Base-by-base conservation (phyloP, 2,888 invertebrate species). In the Drosophila macrothrix region DNA sequence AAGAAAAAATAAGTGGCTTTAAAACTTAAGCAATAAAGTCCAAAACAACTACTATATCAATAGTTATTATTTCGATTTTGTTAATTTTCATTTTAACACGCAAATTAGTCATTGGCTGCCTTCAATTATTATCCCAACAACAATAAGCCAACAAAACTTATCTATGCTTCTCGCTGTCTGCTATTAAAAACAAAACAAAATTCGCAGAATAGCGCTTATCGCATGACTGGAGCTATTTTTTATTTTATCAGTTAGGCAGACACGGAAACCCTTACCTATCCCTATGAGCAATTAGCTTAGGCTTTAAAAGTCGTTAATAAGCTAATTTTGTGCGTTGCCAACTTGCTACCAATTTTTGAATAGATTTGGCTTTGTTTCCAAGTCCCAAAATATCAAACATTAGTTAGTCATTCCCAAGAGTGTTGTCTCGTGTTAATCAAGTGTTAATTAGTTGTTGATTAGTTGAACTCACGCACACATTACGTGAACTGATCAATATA, bases 361-460 rank as follows among this genome's bases (percentile, higher is more conserved):
- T 16, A 3, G 16, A 31, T 16, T 43, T 25, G n/a, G 6, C 60
- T 31, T 60, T 66, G 56, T 65, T 65, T 50, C 50, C 59, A 50
- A 22, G 28, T n/a, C 14, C 4, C 14, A 22, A 49, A 46, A 31
- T 0, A 6, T 14, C 19, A 46, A 46, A 46, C 16, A 46, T 25
- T 16, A 9, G 4, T 56, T 41, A 37, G 67, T 54, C 54, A 46
- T 58, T 14, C 53, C 49, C 64, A 67, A 61, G 59, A 65, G 59
- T 69, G 37, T 39, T 39, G 56, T 29, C n/a, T 39, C 79, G 68
- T 65, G 71, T 64, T 81, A 78, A 82, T 82, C 65, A 84, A 73
- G 87, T 83, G 86, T 78, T 84, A 87, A 87, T 85, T 76, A 70
- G 35, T 37, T 39, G 31, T 53, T 76, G 88, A 84, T 82, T 72